Percentiles rank a stretch among this genome's conserved stretches.
phyloP scores from a whole-genome alignment of 2,113 vertebrate species.

The Perca flavescens region DNA sequence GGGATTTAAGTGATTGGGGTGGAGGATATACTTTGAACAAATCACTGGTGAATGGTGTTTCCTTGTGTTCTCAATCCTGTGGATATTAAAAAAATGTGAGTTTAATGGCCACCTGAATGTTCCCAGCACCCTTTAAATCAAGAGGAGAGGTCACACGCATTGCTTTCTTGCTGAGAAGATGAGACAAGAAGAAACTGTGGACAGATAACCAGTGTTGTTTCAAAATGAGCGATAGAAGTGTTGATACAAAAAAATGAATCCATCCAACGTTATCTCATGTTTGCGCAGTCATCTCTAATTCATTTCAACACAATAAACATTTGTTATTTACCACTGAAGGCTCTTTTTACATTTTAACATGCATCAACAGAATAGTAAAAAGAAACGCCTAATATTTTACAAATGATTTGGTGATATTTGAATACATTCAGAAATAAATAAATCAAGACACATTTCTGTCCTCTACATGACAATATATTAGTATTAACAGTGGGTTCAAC shows the following conservation, averaged over 20 bases:
- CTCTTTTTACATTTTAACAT: not conserved
- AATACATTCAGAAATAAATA: not conserved
- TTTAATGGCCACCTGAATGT: not conserved
- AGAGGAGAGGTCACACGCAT: not conserved
- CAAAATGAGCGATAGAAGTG: not conserved
- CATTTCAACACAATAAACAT: not conserved
- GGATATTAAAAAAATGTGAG: slow-evolving; percentile 5
- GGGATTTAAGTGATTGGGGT: not conserved
- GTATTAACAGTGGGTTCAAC: too few relatives aligned
- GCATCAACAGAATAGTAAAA: not conserved
- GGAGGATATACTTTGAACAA: not conserved
- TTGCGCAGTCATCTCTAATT: not conserved
- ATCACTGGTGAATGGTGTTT: not conserved
- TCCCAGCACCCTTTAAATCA: not conserved
- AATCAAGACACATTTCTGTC: not conserved
- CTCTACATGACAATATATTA: too few relatives aligned
- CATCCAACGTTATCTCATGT: too few relatives aligned
- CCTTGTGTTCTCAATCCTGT: not conserved
- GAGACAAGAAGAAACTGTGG: not conserved
- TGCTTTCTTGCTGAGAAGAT: not conserved
- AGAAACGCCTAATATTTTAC: not conserved
- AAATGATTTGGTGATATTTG: not conserved
- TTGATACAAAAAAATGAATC: too few relatives aligned
- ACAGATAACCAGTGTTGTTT: not conserved
- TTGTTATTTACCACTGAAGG: too few relatives aligned